Percentiles rank a stretch among this genome's conserved stretches.
Evolutionary conservation across 2,113 vertebrate species (phyloP).

Genomic region (Tylochromis polylepis): DNA sequence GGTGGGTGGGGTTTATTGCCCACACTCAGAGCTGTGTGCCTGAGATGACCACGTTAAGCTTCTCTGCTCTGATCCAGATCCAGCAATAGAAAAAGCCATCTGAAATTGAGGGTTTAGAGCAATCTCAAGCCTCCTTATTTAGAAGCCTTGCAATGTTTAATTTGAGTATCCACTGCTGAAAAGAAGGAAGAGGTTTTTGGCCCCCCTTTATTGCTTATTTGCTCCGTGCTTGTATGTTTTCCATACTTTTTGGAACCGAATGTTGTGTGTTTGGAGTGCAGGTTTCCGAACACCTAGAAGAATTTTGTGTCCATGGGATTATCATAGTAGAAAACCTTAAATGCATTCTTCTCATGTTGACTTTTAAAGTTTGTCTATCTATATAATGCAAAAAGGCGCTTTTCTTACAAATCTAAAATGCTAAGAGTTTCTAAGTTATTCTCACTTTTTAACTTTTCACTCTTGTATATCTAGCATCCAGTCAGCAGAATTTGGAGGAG

Average conservation of each 20-base stretch:
- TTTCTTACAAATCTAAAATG: background rate
- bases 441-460: background rate
- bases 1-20: background rate
- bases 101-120: background rate
- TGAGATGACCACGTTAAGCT: background rate
- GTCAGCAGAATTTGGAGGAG: constrained; percentile 42
- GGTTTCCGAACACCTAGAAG: background rate
- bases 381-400: background rate
- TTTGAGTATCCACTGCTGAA: background rate
- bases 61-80: background rate
- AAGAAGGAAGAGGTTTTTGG: background rate
- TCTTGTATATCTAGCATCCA: constrained; percentile 33
- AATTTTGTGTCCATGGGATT: background rate
- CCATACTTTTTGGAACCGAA: background rate
- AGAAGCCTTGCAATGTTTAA: background rate
- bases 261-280: background rate
- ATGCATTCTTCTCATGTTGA: background rate
- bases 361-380: background rate
- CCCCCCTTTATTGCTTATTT: background rate
- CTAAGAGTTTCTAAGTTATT: background rate
- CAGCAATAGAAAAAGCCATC: background rate
- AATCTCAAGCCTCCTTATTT: background rate
- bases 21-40: background rate
- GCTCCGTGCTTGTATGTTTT: background rate
- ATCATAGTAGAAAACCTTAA: background rate